phyloP scores from a whole-genome alignment of 2,888 invertebrate species.

The Miltochrista miniata region DNA sequence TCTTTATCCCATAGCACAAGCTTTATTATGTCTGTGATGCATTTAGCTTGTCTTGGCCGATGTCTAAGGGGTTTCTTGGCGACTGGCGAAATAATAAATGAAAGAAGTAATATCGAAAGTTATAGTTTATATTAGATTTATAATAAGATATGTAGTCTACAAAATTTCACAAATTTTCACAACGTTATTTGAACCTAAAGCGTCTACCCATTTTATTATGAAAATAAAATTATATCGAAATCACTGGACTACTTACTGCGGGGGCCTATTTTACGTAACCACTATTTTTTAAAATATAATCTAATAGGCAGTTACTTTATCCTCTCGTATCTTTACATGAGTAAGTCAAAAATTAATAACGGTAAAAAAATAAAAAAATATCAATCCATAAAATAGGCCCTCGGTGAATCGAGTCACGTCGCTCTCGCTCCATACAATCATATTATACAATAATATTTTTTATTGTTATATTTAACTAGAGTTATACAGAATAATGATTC shows the following conservation, averaged over 20 bases:
- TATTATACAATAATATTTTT: slow-evolving; percentile 72
- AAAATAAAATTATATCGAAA: slow-evolving; percentile 82
- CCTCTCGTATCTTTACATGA: slow-evolving; percentile 76
- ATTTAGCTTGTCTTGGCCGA: too few relatives aligned
- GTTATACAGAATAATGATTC: slow-evolving; percentile 85
- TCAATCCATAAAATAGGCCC: slow-evolving; percentile 79
- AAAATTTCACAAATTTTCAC: slow-evolving; percentile 84
- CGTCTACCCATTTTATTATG: slow-evolving; percentile 83
- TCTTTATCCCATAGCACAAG: too few relatives aligned
- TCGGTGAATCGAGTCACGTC: slow-evolving; percentile 66
- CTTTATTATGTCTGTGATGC: too few relatives aligned
- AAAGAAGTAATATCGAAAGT: slow-evolving; percentile 75
- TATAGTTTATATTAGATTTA: slow-evolving; percentile 84
- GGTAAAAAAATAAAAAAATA: slow-evolving; percentile 84
- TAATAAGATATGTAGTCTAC: slow-evolving; percentile 85
- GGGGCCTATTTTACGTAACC: slow-evolving; percentile 77
- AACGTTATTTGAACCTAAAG: slow-evolving; percentile 84
- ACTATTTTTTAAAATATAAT: slow-evolving; percentile 83
- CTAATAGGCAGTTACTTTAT: slow-evolving; percentile 81
- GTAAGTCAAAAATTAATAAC: slow-evolving; percentile 81
- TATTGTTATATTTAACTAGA: slow-evolving; percentile 84
- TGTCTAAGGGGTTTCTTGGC: too few relatives aligned
- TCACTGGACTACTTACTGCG: slow-evolving; percentile 76
- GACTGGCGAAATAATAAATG: slow-evolving; percentile 43
- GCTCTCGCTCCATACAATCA: slow-evolving; percentile 39